Evolutionary conservation across 1,140 invertebrate species (phyloP).

Genomic region (Papilio helenus): DNA sequence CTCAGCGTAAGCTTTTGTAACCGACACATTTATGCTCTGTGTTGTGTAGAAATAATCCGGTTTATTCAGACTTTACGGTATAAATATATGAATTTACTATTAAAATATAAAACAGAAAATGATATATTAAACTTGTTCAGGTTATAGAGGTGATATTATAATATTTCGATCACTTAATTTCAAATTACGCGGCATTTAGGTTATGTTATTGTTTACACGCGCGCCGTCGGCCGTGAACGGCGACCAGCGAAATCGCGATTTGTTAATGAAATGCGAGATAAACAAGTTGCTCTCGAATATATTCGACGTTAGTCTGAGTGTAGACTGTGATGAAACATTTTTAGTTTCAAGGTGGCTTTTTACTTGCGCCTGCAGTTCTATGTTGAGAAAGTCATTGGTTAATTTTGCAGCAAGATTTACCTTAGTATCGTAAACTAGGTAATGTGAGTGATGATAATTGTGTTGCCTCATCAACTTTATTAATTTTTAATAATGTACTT

Average conservation of each 20-base stretch:
- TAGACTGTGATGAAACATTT: constrained; percentile 24
- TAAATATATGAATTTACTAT: constrained; percentile 12
- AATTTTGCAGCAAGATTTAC: background rate
- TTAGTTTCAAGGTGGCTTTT: constrained; percentile 28
- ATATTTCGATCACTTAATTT: constrained; percentile 1
- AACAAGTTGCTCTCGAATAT: constrained; percentile 30
- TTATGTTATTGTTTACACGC: constrained; percentile 18
- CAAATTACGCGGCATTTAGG: constrained; percentile 20
- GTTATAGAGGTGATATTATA: background rate
- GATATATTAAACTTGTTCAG: background rate
- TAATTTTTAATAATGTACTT: background rate
- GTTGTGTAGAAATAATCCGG: constrained; percentile 37
- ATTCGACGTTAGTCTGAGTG: background rate
- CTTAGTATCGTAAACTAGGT: background rate
- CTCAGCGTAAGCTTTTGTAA: constrained; percentile 34
- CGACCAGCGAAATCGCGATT: constrained; percentile 33
- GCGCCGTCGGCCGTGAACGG: background rate
- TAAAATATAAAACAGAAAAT: constrained; percentile 14
- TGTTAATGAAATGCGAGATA: constrained; percentile 31
- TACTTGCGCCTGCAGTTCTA: constrained; percentile 15
- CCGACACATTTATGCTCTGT: constrained; percentile 29
- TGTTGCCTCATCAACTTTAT: background rate
- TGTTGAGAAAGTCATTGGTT: constrained; percentile 10
- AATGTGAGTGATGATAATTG: constrained; percentile 12
- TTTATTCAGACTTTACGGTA: constrained; percentile 18